A percentile compares a stretch with the other conserved stretches of the same genome.
Conservation (phyloP, 2,113 vertebrate species). For the Plotosus lineatus region DNA sequence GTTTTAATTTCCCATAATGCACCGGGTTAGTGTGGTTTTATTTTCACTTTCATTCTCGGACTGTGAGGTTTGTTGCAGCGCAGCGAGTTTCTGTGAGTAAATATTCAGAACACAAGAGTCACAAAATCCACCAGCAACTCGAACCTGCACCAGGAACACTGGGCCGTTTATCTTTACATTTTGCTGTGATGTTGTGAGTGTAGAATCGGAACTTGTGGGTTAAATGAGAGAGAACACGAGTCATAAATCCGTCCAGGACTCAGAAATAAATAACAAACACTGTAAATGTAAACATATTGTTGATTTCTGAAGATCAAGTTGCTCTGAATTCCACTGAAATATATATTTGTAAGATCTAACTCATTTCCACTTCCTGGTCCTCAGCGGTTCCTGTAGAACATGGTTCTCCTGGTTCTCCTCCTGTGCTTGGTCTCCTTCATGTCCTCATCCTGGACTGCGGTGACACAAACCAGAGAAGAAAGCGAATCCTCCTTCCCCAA, state of each 20-base stretch:
- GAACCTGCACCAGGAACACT: not conserved
- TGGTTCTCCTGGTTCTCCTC: constrained; percentile 29
- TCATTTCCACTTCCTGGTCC: constrained; percentile 1
- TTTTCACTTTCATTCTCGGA: constrained; percentile 51
- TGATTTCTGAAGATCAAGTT: not conserved
- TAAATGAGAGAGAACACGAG: not conserved
- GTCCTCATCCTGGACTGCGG: constrained; percentile 1
- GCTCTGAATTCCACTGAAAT: not conserved
- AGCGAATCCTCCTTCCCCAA: constrained; percentile 44
- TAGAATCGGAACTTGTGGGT: not conserved
- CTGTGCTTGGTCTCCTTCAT: not conserved
- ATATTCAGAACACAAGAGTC: not conserved
- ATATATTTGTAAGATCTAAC: not conserved
- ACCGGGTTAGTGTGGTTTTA: constrained; percentile 1
- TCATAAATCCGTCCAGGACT: not conserved
- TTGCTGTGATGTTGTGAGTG: not conserved
- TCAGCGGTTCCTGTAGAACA: constrained; percentile 10
- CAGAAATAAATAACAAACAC: not conserved
- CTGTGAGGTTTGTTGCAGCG: not conserved
- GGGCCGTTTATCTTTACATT: not conserved
- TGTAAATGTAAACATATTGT: not conserved
- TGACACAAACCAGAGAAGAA: constrained; percentile 4
- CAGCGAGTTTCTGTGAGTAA: not conserved
- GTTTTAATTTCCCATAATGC: constrained; percentile 46
- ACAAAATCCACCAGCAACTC: not conserved